Evolutionary conservation across 2,888 invertebrate species (phyloP), one percentile per base, ranked within the genome.

Genomic region (Tubulanus polymorphus): DNA sequence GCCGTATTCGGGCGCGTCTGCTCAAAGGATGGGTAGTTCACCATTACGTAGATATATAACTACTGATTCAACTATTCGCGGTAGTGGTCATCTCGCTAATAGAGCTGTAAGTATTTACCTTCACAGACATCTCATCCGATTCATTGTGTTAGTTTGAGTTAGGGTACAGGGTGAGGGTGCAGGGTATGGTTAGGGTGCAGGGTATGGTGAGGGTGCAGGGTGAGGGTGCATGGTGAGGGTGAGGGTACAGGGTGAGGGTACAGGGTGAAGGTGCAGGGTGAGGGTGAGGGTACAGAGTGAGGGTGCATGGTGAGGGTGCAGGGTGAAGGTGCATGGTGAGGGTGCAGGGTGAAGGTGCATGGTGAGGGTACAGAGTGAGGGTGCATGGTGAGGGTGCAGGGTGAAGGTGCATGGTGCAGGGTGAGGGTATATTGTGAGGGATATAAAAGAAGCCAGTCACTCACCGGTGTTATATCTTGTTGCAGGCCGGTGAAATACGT

Each of bases 21-120:
- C 63, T 6, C 74, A 70, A 56, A 66, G 70, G 59, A 66, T 73
- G 62, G 73, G 75, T 15, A 73, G 74, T 62, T 70, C 73, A 23
- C 66, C 70, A 3, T 60, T 73, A 37, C 62, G 68, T 51, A 67
- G 64, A 51, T 72, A 67, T 55, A 64, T 61, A 8, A 50, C 65
- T 37, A 55, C 59, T 27, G 53, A 53, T 27, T 37, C 53, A 23
- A 69, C 57, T 37, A 61, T 69, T 23, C 56, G 67, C 51, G 69
- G 70, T 5, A 73, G 64, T 59, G 70, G 69, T 41, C 57, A 62
- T 27, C 59, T 71, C 37, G 65, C 68, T 27, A 73, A 72, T 56
- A 68, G 69, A 60, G 65, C 66, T 37, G 74, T 73, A 66, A 63
- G 70, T 69, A 45, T 10, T 45, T 45, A 10, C 18, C 8, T 45